Base-by-base conservation (phyloP, 2,113 vertebrate genomes). In the Argyrosomus japonicus region DNA sequence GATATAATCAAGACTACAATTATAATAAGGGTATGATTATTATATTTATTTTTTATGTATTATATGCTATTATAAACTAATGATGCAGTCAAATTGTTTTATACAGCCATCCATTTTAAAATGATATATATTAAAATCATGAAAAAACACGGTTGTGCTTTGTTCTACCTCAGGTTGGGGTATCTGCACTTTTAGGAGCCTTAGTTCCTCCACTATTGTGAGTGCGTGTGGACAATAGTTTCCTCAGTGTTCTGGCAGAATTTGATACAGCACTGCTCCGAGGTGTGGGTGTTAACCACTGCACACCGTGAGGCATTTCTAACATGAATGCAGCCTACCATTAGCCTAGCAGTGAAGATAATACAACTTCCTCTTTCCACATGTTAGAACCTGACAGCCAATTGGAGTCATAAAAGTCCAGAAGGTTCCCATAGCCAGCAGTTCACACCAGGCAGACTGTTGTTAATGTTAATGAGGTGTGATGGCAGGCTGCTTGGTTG, bases 401-500 rank as follows among this genome's bases (percentile, higher is more conserved):
- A 78, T 80, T 91, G 91, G 88, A 89, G 89, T 76, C 82, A 74
- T 93, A 92, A 93, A 93, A 83, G 79, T 81, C 89, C 88, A 83
- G 79, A 88, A 91, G 79, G 85, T 93, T 91, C 87, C 85, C 86
- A 91, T 64, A 82, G 81, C 72, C 84, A 53, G 63, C 72, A 48
- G 83, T 91, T 93, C 85, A 82, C 93, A 91, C 90, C 83, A 75
- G 79, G 87, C 81, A 75, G 89, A 81, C 84, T 81, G 90, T 75
- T 87, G 91, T 93, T 89, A 91, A 92, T 82, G 88, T 91, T 91
- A 91, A 92, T 91, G 87, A 91, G 83, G 91, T 90, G 91, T 85
- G 89, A 91, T 85, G 86, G 85, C 75, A 82, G 83, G 75, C 83
- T 73, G 83, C 88, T 84, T 79, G 87, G 79, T 81, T 82, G 88